Evolutionary conservation across 2,113 vertebrate species (phyloP).

Genomic region (Semicossyphus pulcher): DNA sequence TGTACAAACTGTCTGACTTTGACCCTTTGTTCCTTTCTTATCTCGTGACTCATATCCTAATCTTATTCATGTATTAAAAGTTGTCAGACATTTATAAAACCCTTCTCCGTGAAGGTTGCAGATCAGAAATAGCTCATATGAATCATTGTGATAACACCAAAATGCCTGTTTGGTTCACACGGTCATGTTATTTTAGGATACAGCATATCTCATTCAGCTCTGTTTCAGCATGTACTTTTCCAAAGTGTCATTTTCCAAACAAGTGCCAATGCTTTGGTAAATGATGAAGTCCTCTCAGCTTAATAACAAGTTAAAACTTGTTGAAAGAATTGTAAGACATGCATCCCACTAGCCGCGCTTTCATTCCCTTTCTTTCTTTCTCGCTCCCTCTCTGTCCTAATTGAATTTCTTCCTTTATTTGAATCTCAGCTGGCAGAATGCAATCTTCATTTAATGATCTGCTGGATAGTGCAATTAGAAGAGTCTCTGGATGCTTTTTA

Average conservation of each 20-base stretch:
- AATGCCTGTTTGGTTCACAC: too few species aligned
- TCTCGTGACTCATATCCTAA: background rate
- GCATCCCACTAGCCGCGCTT: background rate
- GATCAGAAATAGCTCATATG: background rate
- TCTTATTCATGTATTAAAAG: background rate
- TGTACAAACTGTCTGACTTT: background rate
- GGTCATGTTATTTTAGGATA: too few species aligned
- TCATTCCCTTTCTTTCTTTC: constrained; percentile 6
- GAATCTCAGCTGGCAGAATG: constrained; percentile 50
- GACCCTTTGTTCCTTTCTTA: too few species aligned
- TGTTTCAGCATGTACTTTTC: background rate
- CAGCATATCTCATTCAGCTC: background rate
- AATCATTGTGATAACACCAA: too few species aligned
- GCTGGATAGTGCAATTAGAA: constrained; percentile 55
- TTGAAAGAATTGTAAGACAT: background rate
- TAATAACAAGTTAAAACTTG: background rate
- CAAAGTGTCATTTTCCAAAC: background rate
- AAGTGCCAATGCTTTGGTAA: background rate
- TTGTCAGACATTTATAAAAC: too few species aligned
- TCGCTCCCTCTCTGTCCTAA: constrained; percentile 1
- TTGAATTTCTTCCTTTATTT: constrained; percentile 40
- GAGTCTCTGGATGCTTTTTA: constrained; percentile 43
- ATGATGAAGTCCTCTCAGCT: background rate
- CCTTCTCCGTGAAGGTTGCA: background rate
- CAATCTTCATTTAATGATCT: constrained; percentile 63